Evolutionary conservation across 2,797 vertebrate species (phyloP).

Genomic region (Phataginus tricuspis): DNA sequence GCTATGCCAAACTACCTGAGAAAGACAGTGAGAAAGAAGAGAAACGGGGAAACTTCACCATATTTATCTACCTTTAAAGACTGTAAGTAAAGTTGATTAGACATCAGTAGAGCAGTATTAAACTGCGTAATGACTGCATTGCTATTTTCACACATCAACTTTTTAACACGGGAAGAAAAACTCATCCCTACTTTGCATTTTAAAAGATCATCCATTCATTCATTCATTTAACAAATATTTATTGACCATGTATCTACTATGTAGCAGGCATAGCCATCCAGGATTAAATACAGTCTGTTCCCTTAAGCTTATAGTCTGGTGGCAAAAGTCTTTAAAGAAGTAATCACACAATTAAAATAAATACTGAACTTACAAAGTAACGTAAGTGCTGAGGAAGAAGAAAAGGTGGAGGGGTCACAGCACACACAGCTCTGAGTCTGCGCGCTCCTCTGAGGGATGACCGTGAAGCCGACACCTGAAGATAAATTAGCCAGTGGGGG

Average conservation of each 20-base stretch:
- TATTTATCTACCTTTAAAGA: not conserved
- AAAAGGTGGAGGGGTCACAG: not conserved
- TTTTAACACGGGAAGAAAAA: conserved; percentile 25
- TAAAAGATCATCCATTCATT: not conserved
- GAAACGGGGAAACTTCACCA: not conserved
- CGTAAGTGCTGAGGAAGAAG: not conserved
- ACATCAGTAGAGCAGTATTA: not conserved
- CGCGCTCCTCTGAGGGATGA: not conserved
- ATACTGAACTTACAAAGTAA: not conserved
- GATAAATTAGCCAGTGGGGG: not conserved
- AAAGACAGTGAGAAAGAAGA: not conserved
- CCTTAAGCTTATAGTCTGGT: not conserved
- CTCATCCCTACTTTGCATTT: not conserved
- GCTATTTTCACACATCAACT: not conserved
- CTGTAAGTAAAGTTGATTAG: not conserved
- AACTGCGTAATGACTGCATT: not conserved
- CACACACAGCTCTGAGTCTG: not conserved
- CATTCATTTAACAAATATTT: not conserved
- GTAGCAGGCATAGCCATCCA: not conserved
- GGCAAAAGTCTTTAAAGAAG: not conserved
- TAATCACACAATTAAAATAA: not conserved
- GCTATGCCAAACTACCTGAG: not conserved
- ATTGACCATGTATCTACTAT: not conserved
- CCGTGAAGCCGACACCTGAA: not conserved
- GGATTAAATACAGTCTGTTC: not conserved